A percentile compares a stretch with the other conserved stretches of the same genome.
Evolutionary conservation across 2,888 invertebrate genomes (phyloP).

Genomic region (Polydrusus cervinus): DNA sequence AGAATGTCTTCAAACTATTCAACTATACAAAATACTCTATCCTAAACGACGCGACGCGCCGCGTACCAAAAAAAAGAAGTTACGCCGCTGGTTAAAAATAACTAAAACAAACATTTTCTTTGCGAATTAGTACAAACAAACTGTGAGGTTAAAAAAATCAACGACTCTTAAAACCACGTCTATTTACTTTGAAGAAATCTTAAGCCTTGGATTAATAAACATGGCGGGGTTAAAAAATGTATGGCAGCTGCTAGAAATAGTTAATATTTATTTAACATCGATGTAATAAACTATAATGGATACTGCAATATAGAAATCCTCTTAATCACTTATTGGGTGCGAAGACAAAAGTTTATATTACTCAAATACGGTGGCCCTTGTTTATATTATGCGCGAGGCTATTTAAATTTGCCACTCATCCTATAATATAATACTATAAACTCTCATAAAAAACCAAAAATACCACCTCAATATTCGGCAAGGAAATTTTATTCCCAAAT

Average conservation of each 20-base stretch:
- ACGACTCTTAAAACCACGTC: slow-evolving; percentile 15
- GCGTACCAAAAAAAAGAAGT: neutral
- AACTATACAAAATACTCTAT: no score
- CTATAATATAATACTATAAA: no score
- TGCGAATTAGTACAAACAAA: slow-evolving; percentile 25
- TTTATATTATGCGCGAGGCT: no score
- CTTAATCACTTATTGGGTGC: no score
- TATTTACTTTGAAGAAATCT: slow-evolving; percentile 27
- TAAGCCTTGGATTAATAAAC: slow-evolving; percentile 6
- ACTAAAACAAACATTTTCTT: slow-evolving; percentile 28
- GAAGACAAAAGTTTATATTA: no score
- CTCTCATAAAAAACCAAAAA: no score
- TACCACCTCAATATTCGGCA: no score
- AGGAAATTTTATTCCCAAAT: no score
- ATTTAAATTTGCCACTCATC: no score
- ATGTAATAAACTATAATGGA: neutral
- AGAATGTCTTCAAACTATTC: no score
- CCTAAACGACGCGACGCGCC: neutral
- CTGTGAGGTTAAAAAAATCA: slow-evolving; percentile 18
- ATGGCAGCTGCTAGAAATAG: slow-evolving; percentile 17
- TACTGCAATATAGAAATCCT: neutral
- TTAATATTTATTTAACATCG: neutral
- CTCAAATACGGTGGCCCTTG: no score
- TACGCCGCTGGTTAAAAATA: neutral
- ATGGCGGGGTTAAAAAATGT: slow-evolving; percentile 29